These are phyloP conservation scores for Conus canariensis DNA, from an alignment of 2,888 invertebrate genomes.

Conservation along the genomic window DNA sequence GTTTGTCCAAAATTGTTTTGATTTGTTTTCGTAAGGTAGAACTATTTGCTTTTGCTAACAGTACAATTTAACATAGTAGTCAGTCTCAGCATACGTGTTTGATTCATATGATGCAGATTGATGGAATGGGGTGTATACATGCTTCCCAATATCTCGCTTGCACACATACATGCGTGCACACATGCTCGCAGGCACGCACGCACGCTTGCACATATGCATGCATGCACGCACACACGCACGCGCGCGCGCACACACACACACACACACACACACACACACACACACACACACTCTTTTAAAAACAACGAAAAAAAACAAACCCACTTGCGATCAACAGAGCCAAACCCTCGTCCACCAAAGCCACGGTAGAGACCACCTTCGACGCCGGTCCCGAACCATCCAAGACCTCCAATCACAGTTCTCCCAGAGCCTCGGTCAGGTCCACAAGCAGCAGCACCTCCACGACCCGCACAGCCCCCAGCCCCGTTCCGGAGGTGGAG, in stretches of 20 bases:
- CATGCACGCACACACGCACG: background rate
- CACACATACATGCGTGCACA: background rate
- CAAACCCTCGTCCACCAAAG: conserved; percentile 28
- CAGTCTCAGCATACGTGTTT: no score
- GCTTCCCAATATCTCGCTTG: no score
- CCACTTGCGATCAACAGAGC: conserved; percentile 14
- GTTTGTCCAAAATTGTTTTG: no score
- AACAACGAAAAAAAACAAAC: background rate
- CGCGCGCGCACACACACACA: background rate
- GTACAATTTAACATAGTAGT: no score
- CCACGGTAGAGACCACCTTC: conserved; percentile 52
- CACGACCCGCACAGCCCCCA: conserved; percentile 44
- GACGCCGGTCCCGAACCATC: conserved; percentile 38
- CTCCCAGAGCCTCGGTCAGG: conserved; percentile 46
- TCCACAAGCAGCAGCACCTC: conserved; percentile 45
- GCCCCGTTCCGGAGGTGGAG: conserved; percentile 45
- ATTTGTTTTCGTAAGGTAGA: no score
- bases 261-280: background rate
- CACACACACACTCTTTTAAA: background rate
- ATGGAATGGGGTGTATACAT: no score
- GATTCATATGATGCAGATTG: no score
- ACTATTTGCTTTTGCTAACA: no score
- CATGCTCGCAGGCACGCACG: background rate
- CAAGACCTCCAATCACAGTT: background rate
- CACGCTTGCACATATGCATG: background rate